A percentile compares a stretch with the other conserved stretches of the same genome.
Evolutionary conservation across 2,888 invertebrate species (phyloP).

Genomic region (Drosophila robusta): DNA sequence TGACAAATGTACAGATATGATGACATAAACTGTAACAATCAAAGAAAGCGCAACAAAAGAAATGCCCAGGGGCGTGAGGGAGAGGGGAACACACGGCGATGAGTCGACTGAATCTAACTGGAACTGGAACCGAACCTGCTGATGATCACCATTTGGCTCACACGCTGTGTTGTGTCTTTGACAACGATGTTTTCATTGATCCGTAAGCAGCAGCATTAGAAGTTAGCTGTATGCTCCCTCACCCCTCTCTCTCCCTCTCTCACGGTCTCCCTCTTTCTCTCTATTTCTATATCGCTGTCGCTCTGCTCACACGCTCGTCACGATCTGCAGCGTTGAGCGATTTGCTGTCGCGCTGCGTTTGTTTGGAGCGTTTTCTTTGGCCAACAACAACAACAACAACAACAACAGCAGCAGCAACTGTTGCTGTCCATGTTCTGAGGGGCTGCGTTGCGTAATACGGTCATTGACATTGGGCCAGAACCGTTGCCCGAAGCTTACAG

Average conservation of each 20-base stretch:
- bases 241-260: slow-evolving; percentile 1
- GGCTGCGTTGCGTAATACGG: slow-evolving; percentile 80
- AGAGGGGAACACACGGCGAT: slow-evolving; percentile 17
- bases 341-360: slow-evolving; percentile 65
- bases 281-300: slow-evolving; percentile 1
- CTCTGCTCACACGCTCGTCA: slow-evolving; percentile 48
- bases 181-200: slow-evolving; percentile 67
- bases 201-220: slow-evolving; percentile 41
- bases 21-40: slow-evolving; percentile 78
- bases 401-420: slow-evolving; percentile 20
- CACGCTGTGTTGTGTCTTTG: slow-evolving; percentile 28
- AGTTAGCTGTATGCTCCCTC: slow-evolving; percentile 37
- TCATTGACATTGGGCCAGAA: slow-evolving; percentile 71
- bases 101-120: slow-evolving; percentile 61
- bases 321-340: slow-evolving; percentile 73
- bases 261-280: background rate
- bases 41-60: slow-evolving; percentile 72
- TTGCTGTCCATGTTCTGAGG: slow-evolving; percentile 47
- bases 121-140: slow-evolving; percentile 33
- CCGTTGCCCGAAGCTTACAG: slow-evolving; percentile 50
- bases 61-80: slow-evolving; percentile 5
- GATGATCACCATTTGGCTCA: slow-evolving; percentile 37
- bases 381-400: slow-evolving; percentile 17
- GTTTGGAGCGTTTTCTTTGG: slow-evolving; percentile 28
- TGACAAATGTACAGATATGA: slow-evolving; percentile 71